Base-by-base conservation (phyloP, 1,140 invertebrate species). In the Dendroctonus valens region DNA sequence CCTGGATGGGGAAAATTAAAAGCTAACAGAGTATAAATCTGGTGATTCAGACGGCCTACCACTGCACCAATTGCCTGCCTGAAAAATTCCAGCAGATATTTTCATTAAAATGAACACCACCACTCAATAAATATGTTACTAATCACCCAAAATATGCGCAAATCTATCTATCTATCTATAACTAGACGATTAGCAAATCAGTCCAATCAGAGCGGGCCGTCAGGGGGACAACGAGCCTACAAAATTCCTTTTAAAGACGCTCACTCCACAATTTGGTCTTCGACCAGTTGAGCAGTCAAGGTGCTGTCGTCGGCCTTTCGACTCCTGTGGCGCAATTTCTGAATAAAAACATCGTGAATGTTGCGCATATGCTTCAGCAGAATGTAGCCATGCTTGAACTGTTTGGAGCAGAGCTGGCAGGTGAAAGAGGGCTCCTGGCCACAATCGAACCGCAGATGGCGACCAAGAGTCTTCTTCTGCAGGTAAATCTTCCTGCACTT, bases 371-470 rank as follows among this genome's bases (percentile, higher is more conserved):
- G 83, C 58, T 79, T 80, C 51, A 79, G 76, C 7, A 84, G 74
- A 50, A 80, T 80, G 38, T 79, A 81, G 49, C 81, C 82, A 37
- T 82, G 78, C 63, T 78, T 83, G 44, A 79, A 80, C 60, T 75
- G 78, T 69, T 82, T 80, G 42, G 75, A 73, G 67, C 83, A 84
- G 15, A 82, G 62, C n/a, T 78, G 72, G 70, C 84, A 87, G 72
- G 83, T 80, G 79, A 88, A 90, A 68, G 83, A 82, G 3, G 87
- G 87, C 61, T 83, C 80, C 68, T 87, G 85, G n/a, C 86, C 85
- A 75, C 89, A 90, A 74, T 83, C 82, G 49, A 77, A 78, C 53
- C 76, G 70, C 26, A 82, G 70, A 72, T 83, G 82, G 52, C 78
- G 72, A 7, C 71, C 76, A 42, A 83, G 70, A 5, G 80, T 82